Base-by-base conservation (phyloP, 2,113 vertebrate species). In the Nothoprocta perdicaria region DNA sequence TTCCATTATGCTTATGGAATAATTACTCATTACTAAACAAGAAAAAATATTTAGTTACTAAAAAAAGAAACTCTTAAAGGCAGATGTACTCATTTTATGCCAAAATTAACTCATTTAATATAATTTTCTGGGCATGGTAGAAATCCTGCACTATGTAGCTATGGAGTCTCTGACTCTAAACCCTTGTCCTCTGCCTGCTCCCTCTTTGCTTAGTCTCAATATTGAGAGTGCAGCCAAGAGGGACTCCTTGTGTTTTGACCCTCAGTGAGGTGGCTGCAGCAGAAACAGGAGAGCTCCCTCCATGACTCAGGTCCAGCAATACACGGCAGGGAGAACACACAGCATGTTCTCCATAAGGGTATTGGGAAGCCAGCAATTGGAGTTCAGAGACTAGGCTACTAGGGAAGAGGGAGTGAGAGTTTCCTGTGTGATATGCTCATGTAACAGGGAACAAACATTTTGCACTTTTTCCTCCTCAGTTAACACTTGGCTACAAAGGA, bases 401-500 rank as follows among this genome's bases (percentile, higher is more conserved):
- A 68, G 40, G 61, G 48, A 78, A 91, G 16, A 58, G 9, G 9
- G 8, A 52, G 18, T 40, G 35, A 52, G 23, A 40, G 19, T 53
- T 69, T 76, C 46, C 68, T 62, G 50, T 40, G 43, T 58, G 3
- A 80, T 87, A 63, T 40, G 38, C 35, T 58, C 22, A 24, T 83
- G 17, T 22, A 90, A 69, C 6, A 74, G 53, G n/a, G 4, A 3
- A 35, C 35, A 2, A 1, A 40, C 24, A 41, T 18, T 40, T 66
- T 92, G 13, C 5, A 4, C 27, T 75, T 90, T 86, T 73, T 29
- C 27, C 7, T 40, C 57, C 8, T 62, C 69, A 92, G 86, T 43
- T 88, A n/a, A 2, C 78, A 2, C 3, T 84, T 63, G 93, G 84
- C 66, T 75, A 38, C 66, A 96, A 82, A 79, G 93, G 92, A 79